These are phyloP conservation scores for Troides oblongomaculatus DNA, from an alignment of 2,888 invertebrate species.

Conservation along the genomic window DNA sequence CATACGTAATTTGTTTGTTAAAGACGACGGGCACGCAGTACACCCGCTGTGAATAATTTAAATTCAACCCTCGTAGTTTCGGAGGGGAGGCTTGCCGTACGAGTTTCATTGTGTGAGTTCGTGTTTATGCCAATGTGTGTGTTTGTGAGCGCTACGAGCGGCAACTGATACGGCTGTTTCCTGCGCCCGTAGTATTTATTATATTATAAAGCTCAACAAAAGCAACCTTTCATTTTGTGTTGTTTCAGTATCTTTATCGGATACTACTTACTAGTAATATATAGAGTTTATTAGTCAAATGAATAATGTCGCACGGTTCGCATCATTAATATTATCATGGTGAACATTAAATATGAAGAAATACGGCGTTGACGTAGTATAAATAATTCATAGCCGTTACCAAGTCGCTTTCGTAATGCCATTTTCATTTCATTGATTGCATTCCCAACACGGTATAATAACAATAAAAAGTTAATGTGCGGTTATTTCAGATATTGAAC, in stretches of 20 bases:
- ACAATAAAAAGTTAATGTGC: conserved; percentile 37
- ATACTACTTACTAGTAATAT: too few species aligned
- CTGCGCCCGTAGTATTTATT: conserved; percentile 52
- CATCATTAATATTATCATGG: not conserved
- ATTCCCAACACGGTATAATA: conserved; percentile 55
- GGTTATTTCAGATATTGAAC: conserved; percentile 23
- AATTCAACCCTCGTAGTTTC: conserved; percentile 70
- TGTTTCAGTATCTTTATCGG: too few species aligned
- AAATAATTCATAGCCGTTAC: conserved; percentile 52
- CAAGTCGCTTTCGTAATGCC: conserved; percentile 52
- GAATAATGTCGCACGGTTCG: too few species aligned
- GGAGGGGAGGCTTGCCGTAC: conserved; percentile 62
- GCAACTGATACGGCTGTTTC: conserved; percentile 49
- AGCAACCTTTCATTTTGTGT: not conserved
- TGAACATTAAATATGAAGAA: conserved; percentile 29
- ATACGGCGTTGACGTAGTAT: conserved; percentile 38
- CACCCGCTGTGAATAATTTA: conserved; percentile 79
- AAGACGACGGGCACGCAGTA: conserved; percentile 76
- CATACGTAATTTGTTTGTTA: conserved; percentile 80
- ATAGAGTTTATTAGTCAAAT: too few species aligned
- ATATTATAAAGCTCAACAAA: conserved; percentile 2
- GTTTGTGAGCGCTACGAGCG: conserved; percentile 48
- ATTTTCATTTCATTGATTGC: conserved; percentile 58
- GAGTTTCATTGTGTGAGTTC: conserved; percentile 53
- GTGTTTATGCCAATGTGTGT: conserved; percentile 46